Base-by-base conservation (phyloP, 1,140 invertebrate genomes). In the Magallana gigas region DNA sequence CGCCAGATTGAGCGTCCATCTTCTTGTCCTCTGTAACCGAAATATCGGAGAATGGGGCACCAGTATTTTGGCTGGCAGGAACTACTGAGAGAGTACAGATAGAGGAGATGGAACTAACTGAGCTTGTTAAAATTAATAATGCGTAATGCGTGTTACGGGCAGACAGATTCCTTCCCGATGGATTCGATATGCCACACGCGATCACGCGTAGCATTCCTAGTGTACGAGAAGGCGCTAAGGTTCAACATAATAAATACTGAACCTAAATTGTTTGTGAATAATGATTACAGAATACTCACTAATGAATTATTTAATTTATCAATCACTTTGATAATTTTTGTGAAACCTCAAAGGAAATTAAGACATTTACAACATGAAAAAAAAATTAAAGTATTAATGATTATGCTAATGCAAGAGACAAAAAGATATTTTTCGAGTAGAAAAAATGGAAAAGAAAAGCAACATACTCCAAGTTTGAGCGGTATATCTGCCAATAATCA, bases 51-150 rank as follows among this genome's bases (percentile, higher is more conserved):
- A 4, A 76, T 12, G 36, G 68, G 18, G 68, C 23, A 76, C 68
- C 18, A 76, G 68, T 76, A 76, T 76, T 76, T 76, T 23, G 68
- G 23, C 18, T 76, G 68, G 68, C 68, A 76, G 8, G 68, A 76
- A 76, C 68, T 76, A 29, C 68, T 36, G 23, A 76, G 23, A 29
- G 36, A 29, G 36, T 76, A 76, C 23, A 76, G 36, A 48, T 48
- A 48, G 12, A 29, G 68, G 11, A 29, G 23, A 29, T 29, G 36
- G 36, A 76, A 76, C 23, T 29, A 76, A 76, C 68, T 12, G 23
- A 76, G 68, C 68, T 76, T 76, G 68, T 76, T 76, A 76, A 76
- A 76, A 76, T 76, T 76, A 76, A 76, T 76, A 76, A 76, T 76
- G 68, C 68, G 68, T 76, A 76, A 76, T 76, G 68, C 23, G 18